phyloP scores from a whole-genome alignment of 2,113 vertebrate species.

The Zosterops pallidus region DNA sequence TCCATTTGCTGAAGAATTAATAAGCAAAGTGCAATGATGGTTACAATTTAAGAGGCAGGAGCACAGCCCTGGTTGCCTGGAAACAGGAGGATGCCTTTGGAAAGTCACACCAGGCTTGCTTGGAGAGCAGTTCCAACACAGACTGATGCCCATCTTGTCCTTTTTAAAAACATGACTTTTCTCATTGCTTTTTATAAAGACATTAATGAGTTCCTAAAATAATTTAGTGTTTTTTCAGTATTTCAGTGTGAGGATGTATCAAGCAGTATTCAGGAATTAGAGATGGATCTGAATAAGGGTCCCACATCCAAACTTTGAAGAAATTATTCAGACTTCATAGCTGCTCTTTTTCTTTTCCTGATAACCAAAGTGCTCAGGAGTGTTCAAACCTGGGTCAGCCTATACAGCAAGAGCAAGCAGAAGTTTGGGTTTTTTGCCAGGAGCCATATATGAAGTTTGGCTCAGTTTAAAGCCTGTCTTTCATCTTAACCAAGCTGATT shows the following conservation, averaged over 20 bases:
- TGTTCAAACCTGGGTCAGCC: neutral
- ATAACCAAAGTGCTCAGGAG: neutral
- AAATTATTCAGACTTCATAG: neutral
- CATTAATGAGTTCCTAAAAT: neutral
- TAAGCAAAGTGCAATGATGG: neutral
- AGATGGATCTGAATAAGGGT: neutral
- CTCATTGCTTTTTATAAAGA: neutral
- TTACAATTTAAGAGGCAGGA: constrained; percentile 3
- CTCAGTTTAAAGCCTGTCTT: neutral
- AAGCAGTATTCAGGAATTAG: neutral
- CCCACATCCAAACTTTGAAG: neutral
- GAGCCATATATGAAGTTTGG: neutral
- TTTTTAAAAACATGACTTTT: neutral
- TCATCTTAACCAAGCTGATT: neutral
- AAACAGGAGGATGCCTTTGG: neutral
- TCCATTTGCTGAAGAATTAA: constrained; percentile 51
- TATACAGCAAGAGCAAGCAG: neutral
- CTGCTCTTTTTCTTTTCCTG: neutral
- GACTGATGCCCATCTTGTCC: neutral
- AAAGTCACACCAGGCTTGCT: neutral
- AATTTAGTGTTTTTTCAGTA: neutral
- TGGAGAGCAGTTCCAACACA: neutral
- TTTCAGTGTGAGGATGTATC: neutral
- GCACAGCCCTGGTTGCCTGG: constrained; percentile 6
- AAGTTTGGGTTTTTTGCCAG: neutral